Evolutionary conservation across 2,113 vertebrate species (phyloP).

Genomic region (Amphilophus citrinellus): DNA sequence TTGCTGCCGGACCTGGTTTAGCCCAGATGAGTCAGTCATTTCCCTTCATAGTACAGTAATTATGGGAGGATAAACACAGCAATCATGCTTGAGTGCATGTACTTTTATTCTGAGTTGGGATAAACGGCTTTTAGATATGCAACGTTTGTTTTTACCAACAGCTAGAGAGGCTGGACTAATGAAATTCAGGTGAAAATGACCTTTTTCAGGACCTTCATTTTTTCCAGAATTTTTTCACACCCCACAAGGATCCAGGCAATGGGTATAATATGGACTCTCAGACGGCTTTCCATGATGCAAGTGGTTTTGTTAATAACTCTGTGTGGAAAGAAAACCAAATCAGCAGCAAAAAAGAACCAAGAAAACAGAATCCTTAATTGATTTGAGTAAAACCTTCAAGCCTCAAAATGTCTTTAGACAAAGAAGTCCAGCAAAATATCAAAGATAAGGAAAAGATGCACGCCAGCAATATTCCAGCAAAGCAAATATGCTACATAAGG

Average conservation of each 20-base stretch:
- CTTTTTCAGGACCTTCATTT: background rate
- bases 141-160: background rate
- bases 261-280: background rate
- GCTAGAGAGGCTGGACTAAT: background rate
- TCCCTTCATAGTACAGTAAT: background rate
- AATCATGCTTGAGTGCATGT: background rate
- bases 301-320: background rate
- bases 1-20: background rate
- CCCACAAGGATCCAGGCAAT: background rate
- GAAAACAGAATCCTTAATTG: too few relatives aligned
- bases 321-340: background rate
- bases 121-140: background rate
- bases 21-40: background rate
- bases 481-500: background rate
- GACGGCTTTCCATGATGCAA: background rate
- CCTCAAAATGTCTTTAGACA: background rate
- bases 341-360: background rate
- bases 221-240: background rate
- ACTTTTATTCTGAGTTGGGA: background rate
- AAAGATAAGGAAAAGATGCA: rapidly evolving
- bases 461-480: background rate
- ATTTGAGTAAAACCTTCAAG: too few relatives aligned
- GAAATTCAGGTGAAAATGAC: rapidly evolving
- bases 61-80: background rate
- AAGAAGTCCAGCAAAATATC: background rate